A percentile compares a stretch with the other conserved stretches of the same genome.
These are phyloP conservation scores for Dryoscopus gambensis DNA, from an alignment of 2,113 vertebrate species.

Conservation along the genomic window DNA sequence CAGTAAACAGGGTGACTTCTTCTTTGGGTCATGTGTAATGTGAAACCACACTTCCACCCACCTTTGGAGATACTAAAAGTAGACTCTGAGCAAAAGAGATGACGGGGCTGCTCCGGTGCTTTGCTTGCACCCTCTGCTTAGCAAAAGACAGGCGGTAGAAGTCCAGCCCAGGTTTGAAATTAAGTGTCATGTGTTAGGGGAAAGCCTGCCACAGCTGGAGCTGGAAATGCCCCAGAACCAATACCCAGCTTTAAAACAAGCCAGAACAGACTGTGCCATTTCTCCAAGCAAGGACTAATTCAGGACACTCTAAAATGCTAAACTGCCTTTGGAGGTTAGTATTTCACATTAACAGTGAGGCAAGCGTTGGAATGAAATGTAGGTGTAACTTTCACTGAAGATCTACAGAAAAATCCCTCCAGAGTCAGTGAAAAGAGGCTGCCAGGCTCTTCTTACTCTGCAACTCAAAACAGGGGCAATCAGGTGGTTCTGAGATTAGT, in stretches of 20 bases:
- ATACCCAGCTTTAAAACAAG: neutral
- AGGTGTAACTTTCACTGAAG: neutral
- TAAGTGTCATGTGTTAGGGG: accelerated
- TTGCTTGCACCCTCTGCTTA: neutral
- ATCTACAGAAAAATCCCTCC: neutral
- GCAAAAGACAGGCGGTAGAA: neutral
- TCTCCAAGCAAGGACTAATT: neutral
- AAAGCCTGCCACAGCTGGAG: neutral
- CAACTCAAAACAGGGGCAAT: neutral
- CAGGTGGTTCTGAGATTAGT: neutral
- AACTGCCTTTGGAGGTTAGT: neutral
- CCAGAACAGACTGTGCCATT: neutral
- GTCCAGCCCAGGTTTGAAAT: neutral
- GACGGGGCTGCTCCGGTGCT: neutral
- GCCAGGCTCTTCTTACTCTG: neutral
- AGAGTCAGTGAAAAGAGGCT: neutral
- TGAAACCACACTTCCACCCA: neutral
- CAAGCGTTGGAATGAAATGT: neutral
- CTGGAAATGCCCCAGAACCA: neutral
- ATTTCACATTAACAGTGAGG: neutral
- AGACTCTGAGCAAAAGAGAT: neutral
- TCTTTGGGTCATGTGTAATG: neutral
- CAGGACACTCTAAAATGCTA: neutral
- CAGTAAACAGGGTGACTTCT: neutral
- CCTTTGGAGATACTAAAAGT: neutral